Base-by-base conservation (phyloP, 2,113 vertebrate genomes). In the Picathartes gymnocephalus region DNA sequence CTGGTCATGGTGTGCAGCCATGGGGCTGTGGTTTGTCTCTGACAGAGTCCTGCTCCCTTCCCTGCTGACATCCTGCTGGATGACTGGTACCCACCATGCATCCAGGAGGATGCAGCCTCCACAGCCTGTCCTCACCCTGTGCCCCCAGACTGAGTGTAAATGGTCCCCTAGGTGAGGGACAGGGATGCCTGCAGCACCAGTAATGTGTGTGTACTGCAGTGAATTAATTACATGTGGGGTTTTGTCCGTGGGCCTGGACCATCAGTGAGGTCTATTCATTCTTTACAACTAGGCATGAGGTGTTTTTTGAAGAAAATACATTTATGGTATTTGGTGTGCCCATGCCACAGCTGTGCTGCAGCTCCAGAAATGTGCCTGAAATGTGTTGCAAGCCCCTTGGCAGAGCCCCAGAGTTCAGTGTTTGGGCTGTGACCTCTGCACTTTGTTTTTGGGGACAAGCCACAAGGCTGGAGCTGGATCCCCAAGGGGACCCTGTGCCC, bases 261-360 rank as follows among this genome's bases (percentile, higher is more conserved):
- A 77, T 40, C 68, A 17, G 2, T 33, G 71, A 10, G n/a, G 8
- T 65, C 53, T 65, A 3, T n/a, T 81, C 0, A 0, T 56, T 76
- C 45, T 48, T 82, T 61, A 66, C 15, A 54, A 35, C 16, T 18
- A 54, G 50, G 3, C 13, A 13, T 19, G 35, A 65, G 40, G 12
- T 68, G 33, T 10, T 61, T 61, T 37, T 95, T 17, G 25, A 35
- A 71, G 50, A 60, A 81, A 79, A 60, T 30, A 4, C 3, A 9
- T 58, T 88, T 66, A 6, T n/a, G 15, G 8, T 17, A 15, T 54
- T 73, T 1, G 1, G 21, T 44, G 54, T 83, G 54, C 16, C 33
- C 7, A 2, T 6, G 11, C 23, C 65, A 31, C 28, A 74, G 76
- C 37, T 47, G 42, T 60, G 22, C 30, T 39, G 35, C 4, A 2